Evolutionary conservation across 2,888 invertebrate genomes (phyloP), one percentile per base, ranked within the genome.

Genomic region (Agrotis clavis): DNA sequence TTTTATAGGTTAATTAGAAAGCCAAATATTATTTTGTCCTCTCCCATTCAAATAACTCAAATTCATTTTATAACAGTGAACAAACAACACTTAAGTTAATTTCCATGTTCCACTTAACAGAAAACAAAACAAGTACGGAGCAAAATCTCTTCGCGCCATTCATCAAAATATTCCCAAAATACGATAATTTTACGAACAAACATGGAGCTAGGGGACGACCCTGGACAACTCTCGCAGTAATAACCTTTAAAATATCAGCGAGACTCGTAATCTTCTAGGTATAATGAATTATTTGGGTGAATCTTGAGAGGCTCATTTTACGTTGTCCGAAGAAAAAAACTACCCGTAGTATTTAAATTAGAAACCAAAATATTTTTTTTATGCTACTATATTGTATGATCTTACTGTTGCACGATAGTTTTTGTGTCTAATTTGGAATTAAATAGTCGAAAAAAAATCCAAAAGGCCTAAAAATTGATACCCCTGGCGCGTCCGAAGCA

Each of bases 251-350:
- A 87, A 85, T 84, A 87, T 87, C 83, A 83, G 69, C 67, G 77
- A 18, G 77, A 74, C 79, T 80, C 69, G 82, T 85, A 86, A 91
- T 91, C 89, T 90, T 87, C 77, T 72, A 83, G 87, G 89, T 84
- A 86, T 90, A 91, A 93, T 93, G 90, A 92, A 92, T 93, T 91
- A 92, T 91, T 91, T n/a, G n/a, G n/a, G n/a, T n/a, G n/a, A n/a
- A n/a, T n/a, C n/a, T n/a, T n/a, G n/a, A n/a, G n/a, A n/a, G n/a
- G n/a, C n/a, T n/a, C n/a, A n/a, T n/a, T n/a, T n/a, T n/a, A n/a
- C n/a, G n/a, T n/a, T n/a, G n/a, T n/a, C n/a, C n/a, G n/a, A n/a
- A n/a, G n/a, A n/a, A n/a, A n/a, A n/a, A n/a, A n/a, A n/a, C n/a
- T n/a, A n/a, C n/a, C n/a, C n/a, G n/a, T n/a, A n/a, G n/a, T n/a